phyloP scores from a whole-genome alignment of 1,140 invertebrate genomes.

The Vanessa tameamea region DNA sequence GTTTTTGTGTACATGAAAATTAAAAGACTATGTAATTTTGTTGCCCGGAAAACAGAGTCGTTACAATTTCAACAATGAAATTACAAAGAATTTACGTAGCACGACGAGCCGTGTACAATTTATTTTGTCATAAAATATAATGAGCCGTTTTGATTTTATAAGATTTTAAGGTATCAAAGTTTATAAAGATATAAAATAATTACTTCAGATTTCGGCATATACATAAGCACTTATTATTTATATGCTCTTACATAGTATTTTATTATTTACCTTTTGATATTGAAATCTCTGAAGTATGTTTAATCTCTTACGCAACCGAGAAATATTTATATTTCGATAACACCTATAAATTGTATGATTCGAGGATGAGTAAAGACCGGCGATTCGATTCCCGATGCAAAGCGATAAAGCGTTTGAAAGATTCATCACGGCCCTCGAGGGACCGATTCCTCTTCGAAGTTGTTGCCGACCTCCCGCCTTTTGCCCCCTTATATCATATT shows the following conservation, averaged over 20 bases:
- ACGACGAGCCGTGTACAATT: constrained; percentile 12
- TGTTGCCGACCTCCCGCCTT: constrained; percentile 60
- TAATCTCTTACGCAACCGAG: constrained; percentile 15
- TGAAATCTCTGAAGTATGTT: constrained; percentile 2
- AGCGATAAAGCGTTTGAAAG: constrained; percentile 74
- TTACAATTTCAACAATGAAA: constrained; percentile 25
- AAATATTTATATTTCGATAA: constrained; percentile 33
- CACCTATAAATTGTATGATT: constrained; percentile 37
- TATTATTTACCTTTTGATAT: too few species aligned
- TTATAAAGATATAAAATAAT: background rate
- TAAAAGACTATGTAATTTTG: constrained; percentile 28
- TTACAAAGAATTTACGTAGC: constrained; percentile 19
- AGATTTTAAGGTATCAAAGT: background rate
- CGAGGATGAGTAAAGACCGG: constrained; percentile 39
- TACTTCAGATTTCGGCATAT: background rate
- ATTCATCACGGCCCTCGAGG: constrained; percentile 69
- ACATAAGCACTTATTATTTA: too few species aligned
- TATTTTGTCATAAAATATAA: constrained; percentile 12
- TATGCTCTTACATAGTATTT: too few species aligned
- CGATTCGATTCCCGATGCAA: constrained; percentile 68
- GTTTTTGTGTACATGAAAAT: constrained; percentile 34
- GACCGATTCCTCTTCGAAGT: constrained; percentile 69
- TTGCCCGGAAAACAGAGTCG: constrained; percentile 17
- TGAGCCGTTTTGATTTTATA: constrained; percentile 9
- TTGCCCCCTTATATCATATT: constrained; percentile 36